These are phyloP conservation scores for Callionymus lyra DNA, from an alignment of 2,113 vertebrate species.

Conservation along the genomic window DNA sequence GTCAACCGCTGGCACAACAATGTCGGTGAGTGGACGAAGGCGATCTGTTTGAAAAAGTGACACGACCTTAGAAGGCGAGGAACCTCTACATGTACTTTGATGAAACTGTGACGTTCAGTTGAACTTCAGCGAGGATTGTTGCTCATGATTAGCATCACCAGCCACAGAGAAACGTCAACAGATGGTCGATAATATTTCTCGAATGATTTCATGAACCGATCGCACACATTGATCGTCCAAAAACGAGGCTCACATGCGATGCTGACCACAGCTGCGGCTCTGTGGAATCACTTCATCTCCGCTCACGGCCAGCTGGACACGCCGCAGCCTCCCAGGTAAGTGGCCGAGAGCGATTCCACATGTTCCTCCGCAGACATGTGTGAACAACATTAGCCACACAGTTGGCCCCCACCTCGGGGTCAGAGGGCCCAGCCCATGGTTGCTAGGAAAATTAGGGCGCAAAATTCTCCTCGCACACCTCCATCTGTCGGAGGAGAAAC, in stretches of 20 bases:
- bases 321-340: constrained; percentile 44
- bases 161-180: too few species aligned
- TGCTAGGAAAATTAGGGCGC: constrained; percentile 61
- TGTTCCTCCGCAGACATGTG: constrained; percentile 57
- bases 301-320: constrained; percentile 28
- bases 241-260: constrained; percentile 23
- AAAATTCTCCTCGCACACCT: constrained; percentile 61
- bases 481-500: constrained; percentile 62
- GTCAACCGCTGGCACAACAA: constrained; percentile 98
- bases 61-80: too few species aligned
- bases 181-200: too few species aligned
- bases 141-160: too few species aligned
- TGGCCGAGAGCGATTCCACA: constrained; percentile 54
- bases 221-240: neutral
- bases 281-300: constrained; percentile 47
- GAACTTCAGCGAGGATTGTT: too few species aligned
- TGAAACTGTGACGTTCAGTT: too few species aligned
- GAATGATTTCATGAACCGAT: too few species aligned
- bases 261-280: constrained; percentile 30
- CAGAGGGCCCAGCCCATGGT: constrained; percentile 56
- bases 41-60: too few species aligned
- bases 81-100: too few species aligned
- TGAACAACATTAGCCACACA: constrained; percentile 62
- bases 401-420: constrained; percentile 61
- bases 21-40: constrained; percentile 79